Percentiles rank a stretch among this genome's conserved stretches.
These are phyloP conservation scores for Pristionchus maxplancki DNA, from an alignment of 2,888 invertebrate genomes.

Conservation along the genomic window DNA sequence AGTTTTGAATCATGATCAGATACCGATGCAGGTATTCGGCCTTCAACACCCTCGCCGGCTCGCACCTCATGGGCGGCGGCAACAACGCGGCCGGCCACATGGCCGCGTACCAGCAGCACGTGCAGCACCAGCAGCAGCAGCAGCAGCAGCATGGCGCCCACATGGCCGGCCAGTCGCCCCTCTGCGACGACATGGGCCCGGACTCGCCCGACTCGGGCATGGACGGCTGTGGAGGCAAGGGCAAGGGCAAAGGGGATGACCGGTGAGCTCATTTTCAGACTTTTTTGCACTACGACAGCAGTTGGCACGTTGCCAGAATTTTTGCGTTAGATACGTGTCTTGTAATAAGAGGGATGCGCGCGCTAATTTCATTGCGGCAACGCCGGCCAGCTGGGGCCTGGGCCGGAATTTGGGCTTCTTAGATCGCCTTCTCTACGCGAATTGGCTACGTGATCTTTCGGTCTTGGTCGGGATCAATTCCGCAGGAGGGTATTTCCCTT, in stretches of 20 bases:
- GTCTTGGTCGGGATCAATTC: not conserved
- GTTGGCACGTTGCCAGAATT: not conserved
- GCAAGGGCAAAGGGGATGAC: slow-evolving; percentile 67
- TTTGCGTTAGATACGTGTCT: not conserved
- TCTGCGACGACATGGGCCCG: not conserved
- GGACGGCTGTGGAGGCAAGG: slow-evolving; percentile 56
- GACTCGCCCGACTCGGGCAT: slow-evolving; percentile 42
- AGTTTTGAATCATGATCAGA: no score
- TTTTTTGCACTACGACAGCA: not conserved
- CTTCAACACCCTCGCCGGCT: not conserved
- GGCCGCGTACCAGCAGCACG: slow-evolving; percentile 26
- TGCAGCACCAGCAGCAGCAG: not conserved
- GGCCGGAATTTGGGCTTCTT: not conserved
- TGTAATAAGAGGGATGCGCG: not conserved
- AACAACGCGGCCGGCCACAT: not conserved
- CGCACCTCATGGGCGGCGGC: not conserved
- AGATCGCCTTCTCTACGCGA: slow-evolving; percentile 22
- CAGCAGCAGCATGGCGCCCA: not conserved
- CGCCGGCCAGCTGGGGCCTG: not conserved
- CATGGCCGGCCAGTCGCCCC: not conserved
- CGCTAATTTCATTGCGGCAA: not conserved
- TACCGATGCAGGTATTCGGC: not conserved
- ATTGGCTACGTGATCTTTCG: not conserved
- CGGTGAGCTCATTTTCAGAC: slow-evolving; percentile 56
- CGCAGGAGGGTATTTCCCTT: not conserved